Evolutionary conservation across 1,140 invertebrate species (phyloP), one percentile per base, ranked within the genome.

Genomic region (Saxidomus purpurata): DNA sequence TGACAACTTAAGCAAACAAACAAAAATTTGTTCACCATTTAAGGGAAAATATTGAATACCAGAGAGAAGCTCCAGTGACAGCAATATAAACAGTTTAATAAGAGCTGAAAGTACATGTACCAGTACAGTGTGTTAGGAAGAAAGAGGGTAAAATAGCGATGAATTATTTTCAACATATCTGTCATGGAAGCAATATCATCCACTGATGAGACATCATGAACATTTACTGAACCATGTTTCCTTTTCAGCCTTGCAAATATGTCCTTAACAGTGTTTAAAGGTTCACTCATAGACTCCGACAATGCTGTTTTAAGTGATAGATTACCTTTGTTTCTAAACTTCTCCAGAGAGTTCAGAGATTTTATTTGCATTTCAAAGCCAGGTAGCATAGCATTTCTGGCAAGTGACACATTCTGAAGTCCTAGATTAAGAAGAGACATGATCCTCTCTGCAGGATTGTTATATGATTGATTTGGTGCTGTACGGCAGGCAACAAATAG

Each of bases 391-490:
- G 61, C 25, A 47, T 1, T 40, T 83, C 85, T 84, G 1, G 22
- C n/a, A 3, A 80, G 28, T n/a, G 82, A 55, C n/a, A 89, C 71
- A 76, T 71, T 80, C 47, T 91, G 91, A n/a, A 90, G 49, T 36
- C 38, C 91, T 11, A 87, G 15, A 69, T 91, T 91, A n/a, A 89
- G 25, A 9, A 90, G 38, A 1, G 43, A 79, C 84, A 88, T 80
- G 19, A 71, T 25, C 19, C 87, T 79, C 74, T 91, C 89, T 31
- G 76, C 80, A 19, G 90, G 88, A 71, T 91, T 90, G 36, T 69
- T 74, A 31, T 80, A 91, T 17, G 25, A 43, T 28, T 90, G 82
- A 22, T 34, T 25, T 55, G 91, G 89, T n/a, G 80, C 79, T 36
- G 84, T 88, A 80, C 91, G 87, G 19, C 55, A 76, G 9, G 81